Evolutionary conservation across 2,888 invertebrate species (phyloP).

Genomic region (Lagria hirta): DNA sequence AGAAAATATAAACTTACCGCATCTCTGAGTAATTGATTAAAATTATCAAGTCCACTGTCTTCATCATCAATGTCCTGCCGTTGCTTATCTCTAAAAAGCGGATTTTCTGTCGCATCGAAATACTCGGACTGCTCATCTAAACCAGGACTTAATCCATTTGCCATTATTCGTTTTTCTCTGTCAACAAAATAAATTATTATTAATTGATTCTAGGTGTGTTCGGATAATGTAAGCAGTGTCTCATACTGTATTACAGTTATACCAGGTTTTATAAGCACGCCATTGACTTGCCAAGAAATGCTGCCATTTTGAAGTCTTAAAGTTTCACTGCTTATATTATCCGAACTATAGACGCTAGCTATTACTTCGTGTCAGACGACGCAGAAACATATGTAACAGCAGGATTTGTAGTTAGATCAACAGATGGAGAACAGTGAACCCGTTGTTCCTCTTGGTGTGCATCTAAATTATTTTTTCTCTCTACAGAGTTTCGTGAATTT

Average conservation of each 20-base stretch:
- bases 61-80: constrained; percentile 50
- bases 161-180: constrained; percentile 49
- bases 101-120: constrained; percentile 76
- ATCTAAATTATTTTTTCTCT: constrained; percentile 23
- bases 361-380: constrained; percentile 47
- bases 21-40: constrained; percentile 52
- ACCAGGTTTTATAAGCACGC: background rate
- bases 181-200: constrained; percentile 15
- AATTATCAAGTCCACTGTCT: constrained; percentile 53
- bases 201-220: too few species aligned
- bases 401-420: constrained; percentile 49
- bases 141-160: constrained; percentile 60
- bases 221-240: too few species aligned
- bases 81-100: constrained; percentile 47
- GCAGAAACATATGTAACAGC: constrained; percentile 48
- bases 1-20: constrained; percentile 42
- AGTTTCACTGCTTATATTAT: too few species aligned
- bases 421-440: constrained; percentile 45
- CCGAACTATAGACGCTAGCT: too few species aligned
- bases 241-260: too few species aligned
- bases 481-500: constrained; percentile 27
- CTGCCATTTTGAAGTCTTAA: constrained; percentile 1
- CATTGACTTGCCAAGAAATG: constrained; percentile 5
- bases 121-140: constrained; percentile 76
- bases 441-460: constrained; percentile 22